These are phyloP conservation scores for Monochamus alternatus DNA, from an alignment of 2,888 invertebrate genomes.

Conservation along the genomic window DNA sequence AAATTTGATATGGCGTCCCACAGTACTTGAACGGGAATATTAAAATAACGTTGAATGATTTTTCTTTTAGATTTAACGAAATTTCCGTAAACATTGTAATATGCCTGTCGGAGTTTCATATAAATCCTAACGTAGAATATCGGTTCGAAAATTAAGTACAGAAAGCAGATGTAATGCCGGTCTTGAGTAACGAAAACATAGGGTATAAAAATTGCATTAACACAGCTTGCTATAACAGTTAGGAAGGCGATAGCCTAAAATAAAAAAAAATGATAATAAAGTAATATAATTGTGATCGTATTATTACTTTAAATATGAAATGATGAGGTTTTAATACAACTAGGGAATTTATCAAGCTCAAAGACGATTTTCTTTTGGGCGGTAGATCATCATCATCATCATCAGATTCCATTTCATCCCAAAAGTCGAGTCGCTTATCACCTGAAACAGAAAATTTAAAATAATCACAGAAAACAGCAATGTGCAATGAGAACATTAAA, in stretches of 20 bases:
- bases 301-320: constrained; percentile 37
- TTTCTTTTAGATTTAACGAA: constrained; percentile 31
- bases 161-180: constrained; percentile 15
- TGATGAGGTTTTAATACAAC: constrained; percentile 28
- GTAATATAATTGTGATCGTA: background rate
- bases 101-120: constrained; percentile 39
- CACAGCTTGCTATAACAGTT: constrained; percentile 38
- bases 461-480: too few species aligned
- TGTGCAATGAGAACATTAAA: too few species aligned
- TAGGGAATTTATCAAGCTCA: constrained; percentile 6
- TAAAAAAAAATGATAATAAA: background rate
- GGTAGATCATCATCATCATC: background rate
- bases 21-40: constrained; percentile 36
- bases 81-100: constrained; percentile 44
- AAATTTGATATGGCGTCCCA: constrained; percentile 47
- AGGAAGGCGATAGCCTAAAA: constrained; percentile 39
- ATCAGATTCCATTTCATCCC: constrained; percentile 37
- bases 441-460: background rate
- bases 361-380: constrained; percentile 4
- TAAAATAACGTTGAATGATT: constrained; percentile 41
- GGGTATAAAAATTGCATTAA: constrained; percentile 42
- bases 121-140: constrained; percentile 44
- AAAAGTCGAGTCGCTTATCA: constrained; percentile 4
- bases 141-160: constrained; percentile 41
- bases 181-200: constrained; percentile 46